These are phyloP conservation scores for Myotis lucifugus DNA, from an alignment of 2,113 vertebrate genomes.

Conservation along the genomic window DNA sequence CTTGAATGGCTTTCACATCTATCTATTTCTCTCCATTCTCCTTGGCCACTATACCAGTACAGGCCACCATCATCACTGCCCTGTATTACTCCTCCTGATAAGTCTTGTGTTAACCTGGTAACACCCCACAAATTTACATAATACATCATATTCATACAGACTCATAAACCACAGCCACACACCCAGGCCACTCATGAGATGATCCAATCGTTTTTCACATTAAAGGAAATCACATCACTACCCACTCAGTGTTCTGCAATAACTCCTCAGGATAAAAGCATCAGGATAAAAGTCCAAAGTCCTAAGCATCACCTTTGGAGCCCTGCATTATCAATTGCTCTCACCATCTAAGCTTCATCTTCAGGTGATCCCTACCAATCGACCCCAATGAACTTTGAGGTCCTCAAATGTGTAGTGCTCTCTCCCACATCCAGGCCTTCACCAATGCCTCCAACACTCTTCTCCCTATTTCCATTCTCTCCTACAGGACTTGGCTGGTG, in stretches of 20 bases:
- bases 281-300: conserved; percentile 47
- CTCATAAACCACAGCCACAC: conserved; percentile 19
- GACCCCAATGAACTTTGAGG: background rate
- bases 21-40: background rate
- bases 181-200: conserved; percentile 18
- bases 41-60: background rate
- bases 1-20: background rate
- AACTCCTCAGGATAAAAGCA: background rate
- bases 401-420: background rate
- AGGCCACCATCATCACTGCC: background rate
- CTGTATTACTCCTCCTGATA: background rate
- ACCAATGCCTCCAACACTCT: background rate
- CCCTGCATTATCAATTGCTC: background rate
- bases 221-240: background rate
- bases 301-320: background rate
- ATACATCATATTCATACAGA: background rate
- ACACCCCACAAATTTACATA: background rate
- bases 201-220: conserved; percentile 11
- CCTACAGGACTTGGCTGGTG: background rate
- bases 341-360: background rate
- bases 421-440: background rate
- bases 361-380: background rate
- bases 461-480: background rate
- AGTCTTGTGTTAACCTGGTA: background rate
- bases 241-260: conserved; percentile 16